Percentiles rank a stretch among this genome's conserved stretches.
Conservation (phyloP, 92 coral and sea anemone genomes). For the Phenganax marumi region DNA sequence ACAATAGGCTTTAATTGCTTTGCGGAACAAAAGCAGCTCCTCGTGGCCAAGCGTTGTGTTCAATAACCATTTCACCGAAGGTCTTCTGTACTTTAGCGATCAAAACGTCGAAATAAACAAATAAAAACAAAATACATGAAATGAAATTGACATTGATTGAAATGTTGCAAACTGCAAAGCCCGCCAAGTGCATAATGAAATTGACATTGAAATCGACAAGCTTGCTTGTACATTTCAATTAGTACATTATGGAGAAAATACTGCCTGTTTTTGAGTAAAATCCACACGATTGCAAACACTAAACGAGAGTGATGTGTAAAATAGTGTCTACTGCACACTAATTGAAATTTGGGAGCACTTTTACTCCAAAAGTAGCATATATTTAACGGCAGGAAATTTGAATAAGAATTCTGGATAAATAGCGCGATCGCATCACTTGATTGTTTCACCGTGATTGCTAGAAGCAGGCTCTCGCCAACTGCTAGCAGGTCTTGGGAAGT, state of each 20-base stretch:
- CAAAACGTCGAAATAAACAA: background rate
- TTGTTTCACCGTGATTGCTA: background rate
- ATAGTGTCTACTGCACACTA: background rate
- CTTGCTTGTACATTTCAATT: slow-evolving; percentile 2
- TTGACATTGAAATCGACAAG: slow-evolving; percentile 8
- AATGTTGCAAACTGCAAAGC: background rate
- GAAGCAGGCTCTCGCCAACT: background rate
- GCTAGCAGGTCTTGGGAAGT: slow-evolving; percentile 4
- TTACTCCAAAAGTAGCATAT: background rate
- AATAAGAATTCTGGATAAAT: background rate
- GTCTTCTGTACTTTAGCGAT: background rate
- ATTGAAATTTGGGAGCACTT: background rate
- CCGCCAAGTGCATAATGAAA: background rate
- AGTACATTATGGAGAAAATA: background rate
- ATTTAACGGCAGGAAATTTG: background rate
- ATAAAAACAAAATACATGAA: background rate
- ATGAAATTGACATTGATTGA: background rate
- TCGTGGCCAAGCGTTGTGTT: background rate
- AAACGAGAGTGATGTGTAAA: background rate
- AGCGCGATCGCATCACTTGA: background rate
- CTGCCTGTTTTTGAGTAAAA: background rate
- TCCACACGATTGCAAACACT: background rate
- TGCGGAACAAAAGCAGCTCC: background rate
- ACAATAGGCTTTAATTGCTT: slow-evolving; percentile 21
- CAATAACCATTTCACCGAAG: background rate